Evolutionary conservation across 2,113 vertebrate species (phyloP).

Genomic region (Mormyrus iriodes): DNA sequence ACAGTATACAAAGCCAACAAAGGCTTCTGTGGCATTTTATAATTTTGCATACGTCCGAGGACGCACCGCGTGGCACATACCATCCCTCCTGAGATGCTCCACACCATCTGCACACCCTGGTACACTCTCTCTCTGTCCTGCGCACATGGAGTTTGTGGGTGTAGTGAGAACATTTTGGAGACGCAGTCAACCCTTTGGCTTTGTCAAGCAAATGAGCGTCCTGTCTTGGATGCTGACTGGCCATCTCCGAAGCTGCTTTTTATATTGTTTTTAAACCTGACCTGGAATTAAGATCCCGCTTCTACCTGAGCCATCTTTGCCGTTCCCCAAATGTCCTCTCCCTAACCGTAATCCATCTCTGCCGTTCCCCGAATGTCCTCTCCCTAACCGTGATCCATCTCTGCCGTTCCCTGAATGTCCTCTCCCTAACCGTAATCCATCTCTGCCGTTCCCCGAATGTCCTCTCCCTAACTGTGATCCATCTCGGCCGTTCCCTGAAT

Average conservation of each 20-base stretch:
- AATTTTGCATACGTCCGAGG: background rate
- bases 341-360: background rate
- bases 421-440: background rate
- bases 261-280: background rate
- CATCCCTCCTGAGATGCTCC: background rate
- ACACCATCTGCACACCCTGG: background rate
- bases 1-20: background rate
- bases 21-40: background rate
- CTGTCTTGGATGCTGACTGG: background rate
- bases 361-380: too few species aligned
- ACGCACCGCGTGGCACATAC: background rate
- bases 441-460: too few species aligned
- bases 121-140: background rate
- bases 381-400: background rate
- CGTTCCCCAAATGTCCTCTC: background rate
- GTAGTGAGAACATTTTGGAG: background rate
- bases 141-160: background rate
- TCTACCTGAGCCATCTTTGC: background rate
- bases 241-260: background rate
- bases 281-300: background rate
- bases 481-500: background rate
- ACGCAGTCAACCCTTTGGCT: background rate
- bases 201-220: background rate
- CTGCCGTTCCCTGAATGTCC: background rate
- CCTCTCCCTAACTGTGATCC: too few species aligned